A percentile compares a stretch with the other conserved stretches of the same genome.
Conservation (phyloP, 2,797 vertebrate genomes). For the Epinephelus malabaricus region DNA sequence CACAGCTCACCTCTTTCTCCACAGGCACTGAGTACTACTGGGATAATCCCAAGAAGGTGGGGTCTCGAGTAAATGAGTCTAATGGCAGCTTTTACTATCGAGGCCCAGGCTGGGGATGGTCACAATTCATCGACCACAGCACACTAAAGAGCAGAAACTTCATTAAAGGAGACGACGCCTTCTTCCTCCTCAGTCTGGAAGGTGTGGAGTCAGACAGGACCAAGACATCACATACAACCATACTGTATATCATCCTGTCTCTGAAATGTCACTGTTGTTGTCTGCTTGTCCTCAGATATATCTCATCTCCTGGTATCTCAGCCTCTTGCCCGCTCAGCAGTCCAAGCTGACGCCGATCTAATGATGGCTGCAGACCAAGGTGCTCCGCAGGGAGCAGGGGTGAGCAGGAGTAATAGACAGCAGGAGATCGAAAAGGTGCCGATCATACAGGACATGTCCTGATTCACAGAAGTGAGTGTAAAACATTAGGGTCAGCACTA, state of each 20-base stretch:
- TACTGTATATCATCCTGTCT: not conserved
- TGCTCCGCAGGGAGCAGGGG: conserved; percentile 63
- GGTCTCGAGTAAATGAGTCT: conserved; percentile 69
- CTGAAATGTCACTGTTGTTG: not conserved
- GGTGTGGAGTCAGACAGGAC: conserved; percentile 75
- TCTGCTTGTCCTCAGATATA: conserved; percentile 82
- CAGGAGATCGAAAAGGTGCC: not conserved
- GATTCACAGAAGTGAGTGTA: conserved; percentile 31
- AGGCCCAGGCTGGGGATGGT: conserved; percentile 76
- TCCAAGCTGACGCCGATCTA: conserved; percentile 20
- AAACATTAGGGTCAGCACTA: too few relatives aligned
- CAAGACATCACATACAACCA: not conserved
- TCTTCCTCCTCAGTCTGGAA: conserved; percentile 89
- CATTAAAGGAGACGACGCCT: conserved; percentile 88
- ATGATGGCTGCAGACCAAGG: conserved; percentile 73
- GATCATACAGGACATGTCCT: conserved; percentile 67
- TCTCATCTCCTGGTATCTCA: conserved; percentile 82
- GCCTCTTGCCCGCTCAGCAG: conserved; percentile 40
- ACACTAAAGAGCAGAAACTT: conserved; percentile 88
- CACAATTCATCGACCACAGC: conserved; percentile 86
- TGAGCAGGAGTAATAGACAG: conserved; percentile 48
- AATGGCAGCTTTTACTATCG: conserved; percentile 87
- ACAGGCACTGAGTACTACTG: conserved; percentile 80
- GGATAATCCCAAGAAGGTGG: conserved; percentile 90
- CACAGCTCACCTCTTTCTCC: not conserved